Conservation (phyloP, 2,113 vertebrate species). For the Varanus komodoensis region DNA sequence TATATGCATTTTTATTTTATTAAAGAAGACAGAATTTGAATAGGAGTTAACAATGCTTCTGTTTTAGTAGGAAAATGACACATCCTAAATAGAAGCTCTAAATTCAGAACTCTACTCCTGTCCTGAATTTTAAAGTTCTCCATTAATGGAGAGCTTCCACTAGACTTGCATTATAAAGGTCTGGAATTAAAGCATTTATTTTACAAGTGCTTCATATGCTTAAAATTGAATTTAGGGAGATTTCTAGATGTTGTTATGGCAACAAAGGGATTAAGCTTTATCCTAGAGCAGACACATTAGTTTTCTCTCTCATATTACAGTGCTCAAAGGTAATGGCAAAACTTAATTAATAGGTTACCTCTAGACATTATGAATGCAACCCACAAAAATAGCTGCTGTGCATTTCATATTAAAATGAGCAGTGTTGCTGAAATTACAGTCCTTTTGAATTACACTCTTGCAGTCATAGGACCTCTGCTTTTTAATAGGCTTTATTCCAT, state of each 20-base stretch:
- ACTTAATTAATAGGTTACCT: not conserved
- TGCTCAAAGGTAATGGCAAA: not conserved
- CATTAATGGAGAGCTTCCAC: not conserved
- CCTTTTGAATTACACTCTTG: too few species aligned
- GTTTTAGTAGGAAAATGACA: not conserved
- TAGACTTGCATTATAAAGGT: not conserved
- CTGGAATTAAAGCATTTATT: not conserved
- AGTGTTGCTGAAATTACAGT: not conserved
- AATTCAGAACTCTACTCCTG: not conserved
- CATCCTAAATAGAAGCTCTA: not conserved
- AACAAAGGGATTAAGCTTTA: not conserved
- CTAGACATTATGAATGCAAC: not conserved
- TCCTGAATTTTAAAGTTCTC: not conserved
- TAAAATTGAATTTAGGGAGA: not conserved
- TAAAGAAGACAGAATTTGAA: not conserved
- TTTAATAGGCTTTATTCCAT: not conserved
- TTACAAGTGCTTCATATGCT: not conserved
- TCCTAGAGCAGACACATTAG: constrained; percentile 17
- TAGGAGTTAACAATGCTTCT: not conserved
- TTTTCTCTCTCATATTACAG: constrained; percentile 22
- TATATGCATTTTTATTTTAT: not conserved
- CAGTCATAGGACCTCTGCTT: not conserved
- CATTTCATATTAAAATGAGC: not conserved
- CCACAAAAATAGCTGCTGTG: not conserved
- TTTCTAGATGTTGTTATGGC: constrained; percentile 11